phyloP scores from a whole-genome alignment of 1,140 invertebrate genomes.

The Hycleus phaleratus region DNA sequence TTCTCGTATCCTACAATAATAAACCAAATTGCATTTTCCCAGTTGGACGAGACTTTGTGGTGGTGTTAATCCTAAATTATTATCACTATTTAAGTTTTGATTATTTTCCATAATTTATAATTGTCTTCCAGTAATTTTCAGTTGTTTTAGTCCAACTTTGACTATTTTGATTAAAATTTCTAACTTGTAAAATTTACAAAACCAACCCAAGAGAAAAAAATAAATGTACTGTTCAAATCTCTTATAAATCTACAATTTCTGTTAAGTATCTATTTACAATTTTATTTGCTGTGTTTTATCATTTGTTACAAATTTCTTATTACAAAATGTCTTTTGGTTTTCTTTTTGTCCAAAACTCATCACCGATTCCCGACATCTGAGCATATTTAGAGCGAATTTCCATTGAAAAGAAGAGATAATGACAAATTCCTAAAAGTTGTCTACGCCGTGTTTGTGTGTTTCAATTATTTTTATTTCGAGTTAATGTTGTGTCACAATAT shows the following conservation, averaged over 20 bases:
- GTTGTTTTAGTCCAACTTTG: not conserved
- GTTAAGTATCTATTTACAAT: not conserved
- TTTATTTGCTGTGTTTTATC: slow-evolving; percentile 10
- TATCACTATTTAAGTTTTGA: too few species aligned
- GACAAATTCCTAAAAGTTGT: not conserved
- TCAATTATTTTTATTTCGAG: not conserved
- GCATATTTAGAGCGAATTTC: not conserved
- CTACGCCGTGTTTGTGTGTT: not conserved
- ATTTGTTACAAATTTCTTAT: slow-evolving; percentile 11
- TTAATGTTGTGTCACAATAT: slow-evolving; percentile 36
- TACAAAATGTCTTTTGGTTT: slow-evolving; percentile 16
- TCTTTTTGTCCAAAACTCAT: not conserved
- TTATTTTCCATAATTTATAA: not conserved
- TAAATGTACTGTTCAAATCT: slow-evolving; percentile 5
- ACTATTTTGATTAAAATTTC: too few species aligned
- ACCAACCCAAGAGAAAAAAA: slow-evolving; percentile 3
- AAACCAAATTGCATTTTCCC: not conserved
- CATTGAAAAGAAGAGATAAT: not conserved
- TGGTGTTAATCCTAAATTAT: slow-evolving; percentile 1
- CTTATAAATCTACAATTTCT: not conserved
- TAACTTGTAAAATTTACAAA: not conserved
- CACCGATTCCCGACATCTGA: slow-evolving; percentile 3
- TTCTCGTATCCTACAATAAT: not conserved
- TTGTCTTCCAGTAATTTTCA: slow-evolving; percentile 7
- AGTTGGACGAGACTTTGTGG: slow-evolving; percentile 3